A percentile compares a stretch with the other conserved stretches of the same genome.
Conservation (phyloP, 92 coral and sea anemone genomes). For the Bergia puertoricense region DNA sequence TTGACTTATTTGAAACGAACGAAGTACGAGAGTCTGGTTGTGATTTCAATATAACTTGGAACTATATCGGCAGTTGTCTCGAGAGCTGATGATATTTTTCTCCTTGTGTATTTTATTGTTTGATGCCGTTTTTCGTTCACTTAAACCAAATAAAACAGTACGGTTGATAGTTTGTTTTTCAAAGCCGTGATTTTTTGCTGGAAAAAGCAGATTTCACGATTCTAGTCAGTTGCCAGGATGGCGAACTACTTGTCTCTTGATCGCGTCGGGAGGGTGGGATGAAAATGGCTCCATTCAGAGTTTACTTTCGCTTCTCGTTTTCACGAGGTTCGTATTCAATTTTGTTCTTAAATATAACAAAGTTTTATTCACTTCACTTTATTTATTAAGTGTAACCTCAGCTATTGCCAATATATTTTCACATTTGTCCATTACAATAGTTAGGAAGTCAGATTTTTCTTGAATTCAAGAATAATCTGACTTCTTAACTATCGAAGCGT, state of each 20-base stretch:
- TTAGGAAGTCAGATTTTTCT: background rate
- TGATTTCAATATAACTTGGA: background rate
- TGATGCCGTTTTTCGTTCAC: background rate
- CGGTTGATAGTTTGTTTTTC: background rate
- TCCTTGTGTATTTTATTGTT: background rate
- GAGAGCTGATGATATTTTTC: too few species aligned
- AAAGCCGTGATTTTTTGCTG: conserved; percentile 7
- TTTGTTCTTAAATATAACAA: background rate
- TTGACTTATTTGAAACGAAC: background rate
- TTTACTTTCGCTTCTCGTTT: background rate
- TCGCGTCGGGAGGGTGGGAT: conserved; percentile 22
- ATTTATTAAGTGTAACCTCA: too few species aligned
- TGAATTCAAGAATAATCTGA: background rate
- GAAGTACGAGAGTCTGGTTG: background rate
- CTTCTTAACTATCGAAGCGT: too few species aligned
- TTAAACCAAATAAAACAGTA: background rate
- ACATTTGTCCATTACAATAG: too few species aligned
- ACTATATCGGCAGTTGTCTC: too few species aligned
- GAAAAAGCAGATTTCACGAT: background rate
- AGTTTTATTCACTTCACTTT: background rate
- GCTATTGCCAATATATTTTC: too few species aligned
- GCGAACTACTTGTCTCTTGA: background rate
- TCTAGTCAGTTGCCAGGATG: conserved; percentile 13
- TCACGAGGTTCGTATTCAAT: background rate
- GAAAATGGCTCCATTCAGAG: conserved; percentile 11